These are phyloP conservation scores for Bergia puertoricense DNA, from an alignment of 92 coral and sea anemone species.

Conservation along the genomic window DNA sequence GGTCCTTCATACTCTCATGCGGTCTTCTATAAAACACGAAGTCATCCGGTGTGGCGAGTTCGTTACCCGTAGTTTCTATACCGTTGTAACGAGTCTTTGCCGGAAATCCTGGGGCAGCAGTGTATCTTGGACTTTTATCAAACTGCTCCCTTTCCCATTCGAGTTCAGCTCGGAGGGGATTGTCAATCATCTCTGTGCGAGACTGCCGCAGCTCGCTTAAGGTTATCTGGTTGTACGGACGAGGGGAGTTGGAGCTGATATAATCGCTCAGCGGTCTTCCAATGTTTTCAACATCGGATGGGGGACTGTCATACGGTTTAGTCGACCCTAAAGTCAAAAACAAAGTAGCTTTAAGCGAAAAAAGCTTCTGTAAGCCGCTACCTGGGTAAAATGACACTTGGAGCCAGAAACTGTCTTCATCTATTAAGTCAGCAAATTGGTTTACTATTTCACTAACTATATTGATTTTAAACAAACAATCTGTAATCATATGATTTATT, in stretches of 20 bases:
- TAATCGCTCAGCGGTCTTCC: conserved; percentile 19
- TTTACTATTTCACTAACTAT: no score
- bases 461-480: no score
- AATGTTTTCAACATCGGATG: conserved; percentile 20
- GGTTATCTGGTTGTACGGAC: conserved; percentile 17
- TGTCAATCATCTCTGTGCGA: conserved; percentile 45
- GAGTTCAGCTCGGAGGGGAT: conserved; percentile 37
- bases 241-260: neutral
- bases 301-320: neutral
- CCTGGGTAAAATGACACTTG: neutral
- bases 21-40: conserved; percentile 41
- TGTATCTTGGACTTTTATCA: conserved; percentile 26
- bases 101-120: conserved; percentile 9
- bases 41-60: conserved; percentile 30
- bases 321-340: conserved; percentile 4
- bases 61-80: conserved; percentile 22
- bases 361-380: neutral
- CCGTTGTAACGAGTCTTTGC: conserved; percentile 16
- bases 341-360: no score
- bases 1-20: conserved; percentile 32
- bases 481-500: no score
- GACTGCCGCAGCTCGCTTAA: conserved; percentile 25
- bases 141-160: conserved; percentile 36
- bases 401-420: neutral
- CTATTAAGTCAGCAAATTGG: neutral